These are phyloP conservation scores for Triplophysa siluroides DNA, from an alignment of 2,113 vertebrate species.

Conservation along the genomic window DNA sequence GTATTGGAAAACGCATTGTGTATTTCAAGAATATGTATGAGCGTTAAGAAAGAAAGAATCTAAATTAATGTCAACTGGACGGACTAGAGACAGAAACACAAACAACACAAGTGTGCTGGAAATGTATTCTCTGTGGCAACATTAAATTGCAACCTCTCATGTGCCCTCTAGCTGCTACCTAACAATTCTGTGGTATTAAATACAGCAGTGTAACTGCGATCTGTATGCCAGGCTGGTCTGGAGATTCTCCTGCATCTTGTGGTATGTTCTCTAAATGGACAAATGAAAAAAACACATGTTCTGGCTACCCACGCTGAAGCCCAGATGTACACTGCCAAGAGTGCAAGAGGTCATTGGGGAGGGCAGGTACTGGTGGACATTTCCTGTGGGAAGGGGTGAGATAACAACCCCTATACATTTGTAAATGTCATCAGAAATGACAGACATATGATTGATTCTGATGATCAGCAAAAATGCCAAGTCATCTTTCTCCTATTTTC, in stretches of 20 bases:
- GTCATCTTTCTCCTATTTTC: slow-evolving; percentile 19
- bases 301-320: slow-evolving; percentile 38
- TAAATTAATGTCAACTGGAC: not conserved
- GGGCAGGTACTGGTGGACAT: slow-evolving; percentile 46
- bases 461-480: slow-evolving; percentile 35
- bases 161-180: slow-evolving; percentile 32
- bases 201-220: slow-evolving; percentile 34
- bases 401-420: slow-evolving; percentile 22
- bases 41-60: too few species aligned
- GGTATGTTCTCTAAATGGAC: slow-evolving; percentile 45
- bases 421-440: slow-evolving; percentile 44
- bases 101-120: slow-evolving; percentile 20
- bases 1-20: not conserved
- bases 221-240: slow-evolving; percentile 41
- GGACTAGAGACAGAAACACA: not conserved
- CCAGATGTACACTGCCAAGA: slow-evolving; percentile 24
- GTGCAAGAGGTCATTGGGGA: not conserved
- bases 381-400: slow-evolving; percentile 3
- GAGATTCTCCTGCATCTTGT: slow-evolving; percentile 51
- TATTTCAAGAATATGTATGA: not conserved
- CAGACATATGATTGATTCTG: slow-evolving; percentile 17
- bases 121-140: not conserved
- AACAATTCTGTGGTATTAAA: slow-evolving; percentile 48
- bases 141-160: slow-evolving; percentile 32
- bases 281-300: slow-evolving; percentile 44